Evolutionary conservation across 2,797 vertebrate genomes (phyloP).

Genomic region (Hippopotamyrus pictus): DNA sequence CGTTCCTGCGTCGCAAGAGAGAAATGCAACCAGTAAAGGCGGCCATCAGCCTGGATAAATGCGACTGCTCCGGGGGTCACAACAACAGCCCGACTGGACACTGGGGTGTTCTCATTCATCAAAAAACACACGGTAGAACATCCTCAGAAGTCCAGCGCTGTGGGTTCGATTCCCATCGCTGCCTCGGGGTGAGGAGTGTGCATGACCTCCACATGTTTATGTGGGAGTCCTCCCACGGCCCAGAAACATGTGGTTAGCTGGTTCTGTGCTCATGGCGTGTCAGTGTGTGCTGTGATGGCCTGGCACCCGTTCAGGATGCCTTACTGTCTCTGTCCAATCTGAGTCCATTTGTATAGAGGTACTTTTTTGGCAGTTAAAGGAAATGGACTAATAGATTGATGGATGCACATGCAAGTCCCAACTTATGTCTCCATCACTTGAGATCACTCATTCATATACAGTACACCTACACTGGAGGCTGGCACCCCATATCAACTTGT

Average conservation of each 20-base stretch:
- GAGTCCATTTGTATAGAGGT: neutral
- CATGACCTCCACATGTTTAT: neutral
- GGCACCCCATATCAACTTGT: neutral
- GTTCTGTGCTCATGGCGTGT: neutral
- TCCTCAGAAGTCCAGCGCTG: neutral
- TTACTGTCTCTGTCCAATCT: neutral
- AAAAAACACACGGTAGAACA: neutral
- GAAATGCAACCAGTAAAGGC: neutral
- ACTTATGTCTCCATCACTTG: neutral
- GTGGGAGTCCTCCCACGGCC: neutral
- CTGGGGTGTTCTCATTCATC: neutral
- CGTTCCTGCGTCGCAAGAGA: neutral
- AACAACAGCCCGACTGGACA: neutral
- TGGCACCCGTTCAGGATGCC: neutral
- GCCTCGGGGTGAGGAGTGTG: neutral
- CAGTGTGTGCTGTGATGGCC: neutral
- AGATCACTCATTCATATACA: neutral
- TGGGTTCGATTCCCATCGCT: neutral
- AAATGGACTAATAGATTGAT: neutral
- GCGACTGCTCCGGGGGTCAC: neutral
- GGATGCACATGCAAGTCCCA: neutral
- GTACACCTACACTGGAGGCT: neutral
- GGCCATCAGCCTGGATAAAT: conserved; percentile 2
- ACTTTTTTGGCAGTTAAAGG: neutral
- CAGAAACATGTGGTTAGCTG: neutral